Conservation (phyloP, 1,140 invertebrate species). For the Antheraea pernyi region DNA sequence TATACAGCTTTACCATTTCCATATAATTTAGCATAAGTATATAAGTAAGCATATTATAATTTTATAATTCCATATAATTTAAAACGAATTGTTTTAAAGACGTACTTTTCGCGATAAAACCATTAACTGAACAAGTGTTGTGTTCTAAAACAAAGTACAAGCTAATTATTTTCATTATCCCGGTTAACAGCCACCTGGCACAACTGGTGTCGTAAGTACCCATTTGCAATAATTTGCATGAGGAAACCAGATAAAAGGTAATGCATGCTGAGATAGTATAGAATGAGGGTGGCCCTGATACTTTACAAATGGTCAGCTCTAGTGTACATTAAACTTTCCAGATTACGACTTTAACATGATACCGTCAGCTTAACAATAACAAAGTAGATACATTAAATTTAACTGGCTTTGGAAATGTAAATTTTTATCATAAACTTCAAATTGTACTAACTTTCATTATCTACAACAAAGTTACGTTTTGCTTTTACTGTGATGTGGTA, state of each 20-base stretch:
- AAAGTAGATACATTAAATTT: background rate
- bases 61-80: too few species aligned
- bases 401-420: background rate
- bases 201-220: slow-evolving; percentile 31
- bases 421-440: background rate
- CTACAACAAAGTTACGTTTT: too few species aligned
- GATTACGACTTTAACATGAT: slow-evolving; percentile 23
- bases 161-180: background rate
- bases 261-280: slow-evolving; percentile 36
- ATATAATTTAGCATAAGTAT: too few species aligned
- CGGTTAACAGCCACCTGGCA: background rate
- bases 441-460: background rate
- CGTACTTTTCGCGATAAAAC: background rate
- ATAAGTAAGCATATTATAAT: too few species aligned
- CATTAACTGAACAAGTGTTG: background rate
- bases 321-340: slow-evolving; percentile 43
- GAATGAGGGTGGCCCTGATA: slow-evolving; percentile 44
- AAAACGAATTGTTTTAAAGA: background rate
- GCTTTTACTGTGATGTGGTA: too few species aligned
- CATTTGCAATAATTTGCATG: slow-evolving; percentile 66
- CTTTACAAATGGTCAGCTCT: slow-evolving; percentile 23
- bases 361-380: slow-evolving; percentile 4
- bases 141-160: slow-evolving; percentile 2
- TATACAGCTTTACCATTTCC: too few species aligned
- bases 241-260: slow-evolving; percentile 55